Conservation (phyloP, 2,888 invertebrate species). For the Petrolisthes cinctipes region DNA sequence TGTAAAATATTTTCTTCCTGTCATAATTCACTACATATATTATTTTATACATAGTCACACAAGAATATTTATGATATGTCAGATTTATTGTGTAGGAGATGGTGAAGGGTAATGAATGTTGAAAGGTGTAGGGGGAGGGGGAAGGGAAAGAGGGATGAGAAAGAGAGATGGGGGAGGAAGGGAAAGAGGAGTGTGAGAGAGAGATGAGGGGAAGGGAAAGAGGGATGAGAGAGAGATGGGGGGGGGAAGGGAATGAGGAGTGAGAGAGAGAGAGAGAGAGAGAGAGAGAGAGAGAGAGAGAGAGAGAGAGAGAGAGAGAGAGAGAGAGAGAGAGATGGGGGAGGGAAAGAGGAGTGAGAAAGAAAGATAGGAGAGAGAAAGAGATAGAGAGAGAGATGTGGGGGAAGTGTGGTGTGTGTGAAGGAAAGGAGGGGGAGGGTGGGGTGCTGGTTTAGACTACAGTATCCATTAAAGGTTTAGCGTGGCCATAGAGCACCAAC, state of each 20-base stretch:
- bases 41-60: no score
- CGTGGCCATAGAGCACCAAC: conserved; percentile 2
- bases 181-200: not conserved
- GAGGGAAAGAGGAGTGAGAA: not conserved
- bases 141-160: not conserved
- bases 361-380: not conserved
- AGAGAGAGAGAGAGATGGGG: not conserved
- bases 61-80: no score
- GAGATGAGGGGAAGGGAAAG: not conserved
- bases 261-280: not conserved
- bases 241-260: not conserved
- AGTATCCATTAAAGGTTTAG: conserved; percentile 11
- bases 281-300: not conserved
- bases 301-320: not conserved
- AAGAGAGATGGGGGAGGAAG: not conserved
- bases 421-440: not conserved
- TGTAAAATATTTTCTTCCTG: no score
- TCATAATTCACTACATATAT: no score
- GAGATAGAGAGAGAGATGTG: conserved; percentile 9
- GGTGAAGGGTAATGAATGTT: no score
- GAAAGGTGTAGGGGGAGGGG: not conserved
- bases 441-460: conserved; percentile 6
- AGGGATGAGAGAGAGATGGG: not conserved
- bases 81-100: no score
- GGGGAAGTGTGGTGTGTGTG: not conserved